These are phyloP conservation scores for Sylvia atricapilla DNA, from an alignment of 2,113 vertebrate genomes.

Conservation along the genomic window DNA sequence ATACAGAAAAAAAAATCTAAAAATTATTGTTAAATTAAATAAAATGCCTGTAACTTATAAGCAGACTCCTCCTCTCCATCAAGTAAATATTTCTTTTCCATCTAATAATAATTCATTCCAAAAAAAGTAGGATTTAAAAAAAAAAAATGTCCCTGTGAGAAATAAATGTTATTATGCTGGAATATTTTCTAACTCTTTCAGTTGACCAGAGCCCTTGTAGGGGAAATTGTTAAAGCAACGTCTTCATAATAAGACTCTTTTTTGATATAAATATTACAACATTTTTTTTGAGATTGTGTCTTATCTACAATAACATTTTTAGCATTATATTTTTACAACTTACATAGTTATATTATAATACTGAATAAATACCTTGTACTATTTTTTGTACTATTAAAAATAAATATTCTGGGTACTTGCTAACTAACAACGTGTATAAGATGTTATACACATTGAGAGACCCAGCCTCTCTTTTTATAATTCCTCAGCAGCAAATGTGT, in stretches of 20 bases:
- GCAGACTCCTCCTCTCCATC: accelerated
- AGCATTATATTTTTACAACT: not conserved
- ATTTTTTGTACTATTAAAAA: not conserved
- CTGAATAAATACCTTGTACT: not conserved
- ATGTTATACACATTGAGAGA: too few species aligned
- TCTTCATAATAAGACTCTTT: not conserved
- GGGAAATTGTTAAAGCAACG: not conserved
- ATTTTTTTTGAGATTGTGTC: not conserved
- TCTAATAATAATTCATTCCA: not conserved
- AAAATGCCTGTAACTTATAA: not conserved
- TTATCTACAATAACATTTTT: not conserved
- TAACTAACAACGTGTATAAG: not conserved
- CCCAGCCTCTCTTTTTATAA: not conserved
- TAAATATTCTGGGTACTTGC: not conserved
- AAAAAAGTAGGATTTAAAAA: not conserved
- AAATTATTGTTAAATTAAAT: not conserved
- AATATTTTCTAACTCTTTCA: not conserved
- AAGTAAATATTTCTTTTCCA: accelerated
- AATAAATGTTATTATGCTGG: not conserved
- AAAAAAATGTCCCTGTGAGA: not conserved
- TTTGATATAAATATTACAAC: accelerated
- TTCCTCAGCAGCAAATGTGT: accelerated
- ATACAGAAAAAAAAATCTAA: not conserved
- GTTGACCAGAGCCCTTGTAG: not conserved
- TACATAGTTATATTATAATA: not conserved